Evolutionary conservation across 2,888 invertebrate species (phyloP), one percentile per base, ranked within the genome.

Genomic region (Coelopa pilipes): DNA sequence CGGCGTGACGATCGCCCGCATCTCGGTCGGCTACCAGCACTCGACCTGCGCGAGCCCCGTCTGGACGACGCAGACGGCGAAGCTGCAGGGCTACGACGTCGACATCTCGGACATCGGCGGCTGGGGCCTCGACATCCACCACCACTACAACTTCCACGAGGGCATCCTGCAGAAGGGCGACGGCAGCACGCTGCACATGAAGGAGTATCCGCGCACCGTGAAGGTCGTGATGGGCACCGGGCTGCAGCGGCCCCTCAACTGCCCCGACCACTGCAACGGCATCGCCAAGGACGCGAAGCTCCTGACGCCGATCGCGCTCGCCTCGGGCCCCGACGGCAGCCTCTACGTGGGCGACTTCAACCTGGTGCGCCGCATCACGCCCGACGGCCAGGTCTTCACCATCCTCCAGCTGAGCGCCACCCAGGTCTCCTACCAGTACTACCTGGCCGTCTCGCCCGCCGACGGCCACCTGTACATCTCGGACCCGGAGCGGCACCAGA

Each of bases 141-240:
- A 99, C 88, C 96, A 97, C 87, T 98, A 98, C 88, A 99, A 99
- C 87, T 97, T 97, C 90, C 96, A 98, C 84, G 98, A 99, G 89
- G 98, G 96, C 24, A 98, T 99, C 77, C 89, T 99, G 62, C 98
- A 99, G 87, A 98, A 98, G 86, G 99, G 99, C 55, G 97, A 98
- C 84, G 99, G 99, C 72, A 95, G 96, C 1, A 94, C 97, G 60
- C 90, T 98, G 50, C 97, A 98, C 87, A 91, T 99, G 88, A 97
- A 96, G 83, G 94, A 96, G 84, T 95, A 96, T 84, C 96, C 96
- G 62, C 90, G 95, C 80, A 97, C 94, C 62, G 94, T 98, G 9
- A 93, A 94, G 87, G 96, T 96, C 62, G 93, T 96, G 0, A 95
- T 97, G 94, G 98, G 97, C 17, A 96, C 95, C 17, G 97, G 96